A percentile compares a stretch with the other conserved stretches of the same genome.
These are phyloP conservation scores for Trinectes maculatus DNA, from an alignment of 2,113 vertebrate species.

Conservation along the genomic window DNA sequence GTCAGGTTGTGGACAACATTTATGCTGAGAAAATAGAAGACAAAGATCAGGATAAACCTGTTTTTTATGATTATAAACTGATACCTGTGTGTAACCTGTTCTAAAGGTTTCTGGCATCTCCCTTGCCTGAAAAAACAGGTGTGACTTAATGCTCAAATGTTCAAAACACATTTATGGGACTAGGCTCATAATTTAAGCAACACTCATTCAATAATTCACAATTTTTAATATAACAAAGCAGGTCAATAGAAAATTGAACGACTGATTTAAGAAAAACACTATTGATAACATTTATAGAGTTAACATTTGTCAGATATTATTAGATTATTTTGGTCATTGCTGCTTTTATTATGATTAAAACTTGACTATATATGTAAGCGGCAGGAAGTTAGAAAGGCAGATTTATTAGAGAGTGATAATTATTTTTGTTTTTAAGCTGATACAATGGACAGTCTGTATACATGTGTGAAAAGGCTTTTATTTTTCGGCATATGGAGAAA, in stretches of 20 bases:
- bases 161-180: not conserved
- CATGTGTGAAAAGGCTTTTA: not conserved
- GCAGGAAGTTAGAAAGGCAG: no score
- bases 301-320: no score
- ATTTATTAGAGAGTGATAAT: no score
- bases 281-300: no score
- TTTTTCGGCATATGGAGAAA: not conserved
- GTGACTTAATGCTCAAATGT: not conserved
- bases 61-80: not conserved
- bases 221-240: not conserved
- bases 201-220: not conserved
- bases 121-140: conserved; percentile 17
- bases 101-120: not conserved
- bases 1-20: not conserved
- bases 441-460: not conserved
- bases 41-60: conserved; percentile 10
- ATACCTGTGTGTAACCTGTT: conserved; percentile 12
- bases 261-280: no score
- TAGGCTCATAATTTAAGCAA: not conserved
- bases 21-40: not conserved
- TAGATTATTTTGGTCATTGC: no score
- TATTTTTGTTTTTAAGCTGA: no score
- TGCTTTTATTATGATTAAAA: no score
- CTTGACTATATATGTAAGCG: no score
- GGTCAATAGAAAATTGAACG: no score